Percentiles rank a stretch among this genome's conserved stretches.
Conservation (phyloP, 2,113 vertebrate genomes). For the Vulpes ferrilata region DNA sequence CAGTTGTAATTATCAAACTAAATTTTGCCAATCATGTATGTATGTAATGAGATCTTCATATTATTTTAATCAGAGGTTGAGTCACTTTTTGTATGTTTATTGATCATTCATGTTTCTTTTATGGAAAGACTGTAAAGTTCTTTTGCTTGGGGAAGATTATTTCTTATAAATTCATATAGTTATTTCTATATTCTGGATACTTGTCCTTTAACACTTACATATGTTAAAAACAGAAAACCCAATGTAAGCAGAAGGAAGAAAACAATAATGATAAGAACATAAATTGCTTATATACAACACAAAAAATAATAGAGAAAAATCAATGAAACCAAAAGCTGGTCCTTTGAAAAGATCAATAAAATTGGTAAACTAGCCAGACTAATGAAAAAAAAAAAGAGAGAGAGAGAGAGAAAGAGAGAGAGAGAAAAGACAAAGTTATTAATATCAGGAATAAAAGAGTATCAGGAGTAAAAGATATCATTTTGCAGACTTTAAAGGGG, state of each 20-base stretch:
- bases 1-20: not conserved
- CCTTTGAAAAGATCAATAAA: slow-evolving; percentile 18
- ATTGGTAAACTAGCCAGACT: slow-evolving; percentile 3
- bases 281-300: not conserved
- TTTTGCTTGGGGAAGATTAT: not conserved
- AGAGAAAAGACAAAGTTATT: not conserved
- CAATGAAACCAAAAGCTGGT: not conserved
- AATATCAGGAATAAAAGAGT: not conserved
- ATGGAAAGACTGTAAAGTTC: not conserved
- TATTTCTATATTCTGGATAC: not conserved
- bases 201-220: not conserved
- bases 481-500: not conserved
- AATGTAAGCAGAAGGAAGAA: not conserved
- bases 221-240: not conserved
- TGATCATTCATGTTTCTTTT: not conserved
- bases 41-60: too few species aligned
- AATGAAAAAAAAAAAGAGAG: not conserved
- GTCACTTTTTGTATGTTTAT: not conserved
- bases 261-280: not conserved
- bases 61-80: not conserved
- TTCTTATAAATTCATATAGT: not conserved
- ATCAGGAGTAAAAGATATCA: not conserved
- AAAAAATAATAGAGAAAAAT: slow-evolving; percentile 32
- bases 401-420: not conserved
- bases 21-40: not conserved